phyloP scores from a whole-genome alignment of 2,797 vertebrate species.

The Falco berigora region DNA sequence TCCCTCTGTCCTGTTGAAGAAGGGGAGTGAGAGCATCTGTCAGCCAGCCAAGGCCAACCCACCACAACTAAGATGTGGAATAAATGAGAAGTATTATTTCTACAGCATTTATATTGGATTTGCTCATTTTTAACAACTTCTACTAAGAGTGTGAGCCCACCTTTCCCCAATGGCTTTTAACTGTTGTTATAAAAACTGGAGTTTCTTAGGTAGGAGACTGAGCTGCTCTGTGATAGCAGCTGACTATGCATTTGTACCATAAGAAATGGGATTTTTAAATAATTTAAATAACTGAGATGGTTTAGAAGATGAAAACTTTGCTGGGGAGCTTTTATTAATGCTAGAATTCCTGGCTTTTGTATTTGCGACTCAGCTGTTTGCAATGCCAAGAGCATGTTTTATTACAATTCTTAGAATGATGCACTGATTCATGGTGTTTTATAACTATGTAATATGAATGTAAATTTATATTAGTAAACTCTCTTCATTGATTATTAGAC shows the following conservation, averaged over 20 bases:
- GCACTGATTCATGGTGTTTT: not conserved
- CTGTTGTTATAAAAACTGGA: not conserved
- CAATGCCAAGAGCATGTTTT: not conserved
- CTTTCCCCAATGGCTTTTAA: constrained; percentile 71
- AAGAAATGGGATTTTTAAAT: not conserved
- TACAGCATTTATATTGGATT: constrained; percentile 68
- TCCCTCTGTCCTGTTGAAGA: not conserved
- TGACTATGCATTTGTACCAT: not conserved
- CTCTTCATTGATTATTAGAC: not conserved
- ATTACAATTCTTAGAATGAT: not conserved
- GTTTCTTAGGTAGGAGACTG: not conserved
- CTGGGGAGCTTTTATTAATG: not conserved
- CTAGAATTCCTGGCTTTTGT: not conserved
- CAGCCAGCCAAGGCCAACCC: not conserved
- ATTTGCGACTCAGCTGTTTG: not conserved
- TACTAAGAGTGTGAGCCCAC: constrained; percentile 68
- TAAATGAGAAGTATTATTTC: not conserved
- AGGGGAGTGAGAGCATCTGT: not conserved
- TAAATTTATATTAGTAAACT: not conserved
- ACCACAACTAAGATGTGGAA: not conserved
- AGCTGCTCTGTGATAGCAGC: not conserved
- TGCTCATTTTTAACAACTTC: constrained; percentile 15
- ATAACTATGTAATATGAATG: not conserved
- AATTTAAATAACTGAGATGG: not conserved
- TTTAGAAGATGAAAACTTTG: not conserved